Percentiles rank a stretch among this genome's conserved stretches.
phyloP scores from a whole-genome alignment of 2,888 invertebrate genomes.

The Boloria selene region DNA sequence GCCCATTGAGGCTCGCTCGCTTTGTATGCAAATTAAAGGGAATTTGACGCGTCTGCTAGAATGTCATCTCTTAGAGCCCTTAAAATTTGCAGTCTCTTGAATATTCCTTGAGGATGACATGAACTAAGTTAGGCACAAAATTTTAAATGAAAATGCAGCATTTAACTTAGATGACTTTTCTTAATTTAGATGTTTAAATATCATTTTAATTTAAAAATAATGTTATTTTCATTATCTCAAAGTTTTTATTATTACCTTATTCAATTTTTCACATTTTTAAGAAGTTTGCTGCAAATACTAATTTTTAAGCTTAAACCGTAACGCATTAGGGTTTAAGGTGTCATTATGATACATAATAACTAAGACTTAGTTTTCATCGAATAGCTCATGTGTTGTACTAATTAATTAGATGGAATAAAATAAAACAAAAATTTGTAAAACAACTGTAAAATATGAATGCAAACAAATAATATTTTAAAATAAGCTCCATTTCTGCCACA shows the following conservation, averaged over 20 bases:
- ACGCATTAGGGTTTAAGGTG: too few species aligned
- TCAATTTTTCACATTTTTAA: too few species aligned
- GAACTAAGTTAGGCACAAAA: constrained; percentile 17
- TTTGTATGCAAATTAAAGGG: constrained; percentile 77
- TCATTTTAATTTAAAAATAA: too few species aligned
- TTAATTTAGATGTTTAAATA: neutral
- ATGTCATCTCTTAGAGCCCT: constrained; percentile 40
- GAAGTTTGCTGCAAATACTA: too few species aligned
- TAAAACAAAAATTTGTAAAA: neutral
- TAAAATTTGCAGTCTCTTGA: constrained; percentile 36
- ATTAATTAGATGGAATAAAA: too few species aligned
- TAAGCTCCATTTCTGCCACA: constrained; percentile 36
- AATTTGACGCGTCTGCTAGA: constrained; percentile 56
- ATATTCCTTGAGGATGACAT: constrained; percentile 33
- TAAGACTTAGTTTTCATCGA: too few species aligned
- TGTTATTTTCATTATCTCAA: too few species aligned
- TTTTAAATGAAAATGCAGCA: constrained; percentile 20
- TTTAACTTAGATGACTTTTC: neutral
- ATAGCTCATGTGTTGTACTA: too few species aligned
- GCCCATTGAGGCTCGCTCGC: constrained; percentile 61
- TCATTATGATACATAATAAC: too few species aligned
- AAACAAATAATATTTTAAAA: constrained; percentile 36
- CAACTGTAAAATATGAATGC: neutral
- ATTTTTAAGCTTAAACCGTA: too few species aligned
- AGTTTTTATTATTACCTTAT: too few species aligned